A percentile compares a stretch with the other conserved stretches of the same genome.
These are phyloP conservation scores for Cremastobaeus sp. DNA, from an alignment of 2,888 invertebrate species.

Conservation along the genomic window DNA sequence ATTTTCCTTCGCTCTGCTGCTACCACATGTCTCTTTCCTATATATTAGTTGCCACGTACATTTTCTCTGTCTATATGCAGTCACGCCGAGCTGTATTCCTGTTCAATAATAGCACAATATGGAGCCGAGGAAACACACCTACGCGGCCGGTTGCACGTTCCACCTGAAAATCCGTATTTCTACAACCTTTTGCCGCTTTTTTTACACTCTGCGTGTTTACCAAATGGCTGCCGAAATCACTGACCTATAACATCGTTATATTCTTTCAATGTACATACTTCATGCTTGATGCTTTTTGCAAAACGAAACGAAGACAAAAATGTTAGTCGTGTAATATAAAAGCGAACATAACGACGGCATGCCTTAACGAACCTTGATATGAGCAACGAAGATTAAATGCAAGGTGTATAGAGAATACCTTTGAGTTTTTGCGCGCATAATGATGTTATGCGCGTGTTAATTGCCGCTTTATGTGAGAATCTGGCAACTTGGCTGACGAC, in stretches of 20 bases:
- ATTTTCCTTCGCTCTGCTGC: slow-evolving; percentile 20
- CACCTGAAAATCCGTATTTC: slow-evolving; percentile 21
- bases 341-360: background rate
- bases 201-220: too few relatives aligned
- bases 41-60: background rate
- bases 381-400: slow-evolving; percentile 1
- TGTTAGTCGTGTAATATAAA: slow-evolving; percentile 12
- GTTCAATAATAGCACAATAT: slow-evolving; percentile 67
- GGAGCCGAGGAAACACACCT: slow-evolving; percentile 61
- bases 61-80: slow-evolving; percentile 26
- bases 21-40: background rate
- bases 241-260: slow-evolving; percentile 62
- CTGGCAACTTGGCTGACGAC: slow-evolving; percentile 64
- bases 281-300: background rate
- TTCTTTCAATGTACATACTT: slow-evolving; percentile 12
- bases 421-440: too few relatives aligned
- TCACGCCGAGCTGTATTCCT: slow-evolving; percentile 27
- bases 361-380: slow-evolving; percentile 32
- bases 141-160: slow-evolving; percentile 37
- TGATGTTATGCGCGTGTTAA: slow-evolving; percentile 13
- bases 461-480: slow-evolving; percentile 3
- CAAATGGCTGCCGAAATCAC: slow-evolving; percentile 55
- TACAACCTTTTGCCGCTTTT: too few relatives aligned
- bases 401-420: too few relatives aligned
- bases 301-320: slow-evolving; percentile 7